A percentile compares a stretch with the other conserved stretches of the same genome.
Conservation (phyloP, 64 coral and sea anemone genomes). For the Catalaphyllia jardinei region DNA sequence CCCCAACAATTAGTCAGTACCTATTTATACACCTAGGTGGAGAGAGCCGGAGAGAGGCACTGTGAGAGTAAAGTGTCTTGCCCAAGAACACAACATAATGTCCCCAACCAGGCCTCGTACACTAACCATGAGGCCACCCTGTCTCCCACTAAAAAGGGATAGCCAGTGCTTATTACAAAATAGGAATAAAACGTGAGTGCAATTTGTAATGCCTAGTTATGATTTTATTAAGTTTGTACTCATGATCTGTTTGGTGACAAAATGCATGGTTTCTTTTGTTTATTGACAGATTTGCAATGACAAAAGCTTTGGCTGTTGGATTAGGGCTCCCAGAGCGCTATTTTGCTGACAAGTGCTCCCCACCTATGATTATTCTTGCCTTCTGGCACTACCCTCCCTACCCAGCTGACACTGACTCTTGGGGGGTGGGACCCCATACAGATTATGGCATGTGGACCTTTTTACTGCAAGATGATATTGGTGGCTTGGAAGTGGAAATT, state of each 20-base stretch:
- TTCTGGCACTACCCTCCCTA: constrained; percentile 72
- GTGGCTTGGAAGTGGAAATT: constrained; percentile 56
- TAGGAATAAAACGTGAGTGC: too few species aligned
- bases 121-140: too few species aligned
- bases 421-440: constrained; percentile 77
- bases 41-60: too few species aligned
- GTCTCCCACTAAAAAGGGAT: too few species aligned
- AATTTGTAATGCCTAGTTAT: too few species aligned
- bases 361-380: constrained; percentile 49
- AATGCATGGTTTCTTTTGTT: not conserved
- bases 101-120: too few species aligned
- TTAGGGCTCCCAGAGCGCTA: constrained; percentile 16
- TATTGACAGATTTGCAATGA: not conserved
- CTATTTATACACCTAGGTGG: too few species aligned
- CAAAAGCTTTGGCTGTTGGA: constrained; percentile 17
- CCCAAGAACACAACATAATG: too few species aligned
- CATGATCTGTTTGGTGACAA: not conserved
- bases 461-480: constrained; percentile 69
- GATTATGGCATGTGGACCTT: constrained; percentile 69
- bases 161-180: too few species aligned
- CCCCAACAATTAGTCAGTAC: too few species aligned
- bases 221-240: too few species aligned
- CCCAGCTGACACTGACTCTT: constrained; percentile 32
- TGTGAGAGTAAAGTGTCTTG: too few species aligned
- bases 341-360: constrained; percentile 58